These are phyloP conservation scores for Ochotona princeps DNA, from an alignment of 2,113 vertebrate species.

Conservation along the genomic window DNA sequence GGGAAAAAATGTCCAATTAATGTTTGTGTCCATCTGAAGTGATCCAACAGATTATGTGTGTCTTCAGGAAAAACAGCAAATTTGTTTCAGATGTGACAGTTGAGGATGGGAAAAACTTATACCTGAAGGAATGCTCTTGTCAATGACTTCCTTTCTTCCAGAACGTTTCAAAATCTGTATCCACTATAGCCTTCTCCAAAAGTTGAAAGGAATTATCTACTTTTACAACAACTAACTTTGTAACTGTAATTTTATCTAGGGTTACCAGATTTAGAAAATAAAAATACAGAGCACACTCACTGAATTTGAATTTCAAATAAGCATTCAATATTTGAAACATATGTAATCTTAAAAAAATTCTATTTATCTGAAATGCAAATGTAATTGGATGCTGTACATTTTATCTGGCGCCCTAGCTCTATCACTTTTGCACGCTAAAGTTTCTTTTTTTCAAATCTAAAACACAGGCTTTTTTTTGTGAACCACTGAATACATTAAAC, in stretches of 20 bases:
- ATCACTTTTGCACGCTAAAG: background rate
- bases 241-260: background rate
- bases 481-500: background rate
- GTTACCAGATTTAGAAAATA: conserved; percentile 17
- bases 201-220: background rate
- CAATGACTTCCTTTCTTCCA: background rate
- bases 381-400: background rate
- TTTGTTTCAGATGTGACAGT: background rate
- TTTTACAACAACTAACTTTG: conserved; percentile 9
- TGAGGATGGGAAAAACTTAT: background rate
- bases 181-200: background rate
- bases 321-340: background rate
- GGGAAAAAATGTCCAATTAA: background rate
- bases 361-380: background rate
- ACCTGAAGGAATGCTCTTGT: background rate
- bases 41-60: background rate
- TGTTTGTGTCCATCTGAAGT: background rate
- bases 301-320: conserved; percentile 51
- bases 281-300: background rate
- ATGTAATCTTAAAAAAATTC: background rate
- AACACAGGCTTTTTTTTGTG: background rate
- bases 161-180: background rate
- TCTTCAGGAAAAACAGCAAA: background rate
- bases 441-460: background rate
- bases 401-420: background rate